Percentiles rank a stretch among this genome's conserved stretches.
Evolutionary conservation across 2,888 invertebrate species (phyloP).

Genomic region (Drosophila ustulata): DNA sequence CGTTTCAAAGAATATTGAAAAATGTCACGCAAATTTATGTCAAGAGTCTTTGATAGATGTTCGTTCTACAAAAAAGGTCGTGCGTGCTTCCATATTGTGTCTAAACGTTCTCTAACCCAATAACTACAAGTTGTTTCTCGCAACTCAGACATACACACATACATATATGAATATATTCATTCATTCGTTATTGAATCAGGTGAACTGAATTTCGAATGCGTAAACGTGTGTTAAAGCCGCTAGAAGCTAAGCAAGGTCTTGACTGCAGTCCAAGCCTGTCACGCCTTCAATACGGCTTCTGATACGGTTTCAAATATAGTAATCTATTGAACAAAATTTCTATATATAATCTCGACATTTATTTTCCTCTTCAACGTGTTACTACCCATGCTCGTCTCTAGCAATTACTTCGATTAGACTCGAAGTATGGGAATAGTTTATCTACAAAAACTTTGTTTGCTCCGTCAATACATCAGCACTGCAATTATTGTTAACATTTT

Average conservation of each 20-base stretch:
- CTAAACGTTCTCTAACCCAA: conserved; percentile 21
- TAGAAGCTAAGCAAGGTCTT: background rate
- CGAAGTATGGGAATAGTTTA: background rate
- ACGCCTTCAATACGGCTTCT: background rate
- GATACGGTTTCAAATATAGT: background rate
- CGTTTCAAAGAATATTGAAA: conserved; percentile 25
- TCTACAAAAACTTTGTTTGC: conserved; percentile 6
- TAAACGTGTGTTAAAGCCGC: conserved; percentile 22
- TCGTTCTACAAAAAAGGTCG: conserved; percentile 2
- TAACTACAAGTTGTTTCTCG: background rate
- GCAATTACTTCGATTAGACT: background rate
- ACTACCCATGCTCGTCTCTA: background rate
- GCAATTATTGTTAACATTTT: conserved; percentile 23
- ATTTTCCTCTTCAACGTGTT: background rate
- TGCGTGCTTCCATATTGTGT: conserved; percentile 12
- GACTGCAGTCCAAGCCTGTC: conserved; percentile 12
- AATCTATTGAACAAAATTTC: too few species aligned
- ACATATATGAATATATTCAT: conserved; percentile 4
- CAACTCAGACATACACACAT: too few species aligned
- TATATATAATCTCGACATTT: too few species aligned
- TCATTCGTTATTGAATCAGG: conserved; percentile 36
- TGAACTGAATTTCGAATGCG: conserved; percentile 36
- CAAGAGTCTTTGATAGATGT: background rate
- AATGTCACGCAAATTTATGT: conserved; percentile 29
- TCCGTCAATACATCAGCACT: conserved; percentile 6